phyloP scores from a whole-genome alignment of 1,140 invertebrate species.

The Armadillidium nasatum region DNA sequence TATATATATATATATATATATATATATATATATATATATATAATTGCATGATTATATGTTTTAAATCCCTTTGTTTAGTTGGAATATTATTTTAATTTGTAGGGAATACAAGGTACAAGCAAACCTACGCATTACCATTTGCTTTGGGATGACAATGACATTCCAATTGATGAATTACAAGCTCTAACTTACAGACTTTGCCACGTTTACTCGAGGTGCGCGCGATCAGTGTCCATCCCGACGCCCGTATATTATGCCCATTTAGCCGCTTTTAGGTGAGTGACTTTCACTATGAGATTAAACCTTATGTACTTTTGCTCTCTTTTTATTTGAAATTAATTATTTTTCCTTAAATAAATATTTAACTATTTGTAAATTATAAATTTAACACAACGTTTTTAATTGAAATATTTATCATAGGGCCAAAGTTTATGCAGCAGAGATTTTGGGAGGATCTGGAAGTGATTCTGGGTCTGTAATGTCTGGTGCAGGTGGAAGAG shows the following conservation, averaged over 20 bases:
- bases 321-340: neutral
- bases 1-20: no score
- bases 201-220: conserved; percentile 81
- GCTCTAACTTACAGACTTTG: conserved; percentile 78
- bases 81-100: no score
- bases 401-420: neutral
- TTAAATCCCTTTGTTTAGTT: no score
- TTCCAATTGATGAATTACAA: conserved; percentile 73
- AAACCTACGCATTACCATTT: conserved; percentile 83
- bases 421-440: neutral
- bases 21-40: no score
- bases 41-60: no score
- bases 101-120: conserved; percentile 67
- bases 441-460: neutral
- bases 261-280: conserved; percentile 69
- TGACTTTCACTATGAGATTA: neutral
- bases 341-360: neutral
- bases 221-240: conserved; percentile 81
- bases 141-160: conserved; percentile 70
- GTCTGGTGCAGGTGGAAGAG: neutral
- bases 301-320: neutral
- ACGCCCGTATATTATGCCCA: conserved; percentile 92
- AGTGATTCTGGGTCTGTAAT: neutral
- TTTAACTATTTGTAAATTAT: neutral
- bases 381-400: neutral